phyloP scores from a whole-genome alignment of 1,140 invertebrate genomes.

The Papilio polytes region DNA sequence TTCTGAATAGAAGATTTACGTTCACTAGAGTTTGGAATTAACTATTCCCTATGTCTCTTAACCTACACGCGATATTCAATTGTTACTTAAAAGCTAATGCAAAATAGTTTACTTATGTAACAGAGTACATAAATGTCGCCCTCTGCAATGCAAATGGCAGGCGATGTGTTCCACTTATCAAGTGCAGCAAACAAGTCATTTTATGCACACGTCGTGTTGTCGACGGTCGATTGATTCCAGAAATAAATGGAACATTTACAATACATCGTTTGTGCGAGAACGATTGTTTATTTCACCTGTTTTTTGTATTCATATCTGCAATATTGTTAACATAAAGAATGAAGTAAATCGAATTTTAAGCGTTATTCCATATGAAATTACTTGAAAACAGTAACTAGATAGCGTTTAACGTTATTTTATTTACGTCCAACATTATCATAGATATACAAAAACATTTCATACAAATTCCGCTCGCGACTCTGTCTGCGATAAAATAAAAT shows the following conservation, averaged over 20 bases:
- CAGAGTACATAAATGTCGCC: background rate
- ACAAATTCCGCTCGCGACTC: too few species aligned
- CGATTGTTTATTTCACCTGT: background rate
- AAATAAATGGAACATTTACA: constrained; percentile 35
- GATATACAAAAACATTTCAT: too few species aligned
- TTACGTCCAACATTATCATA: too few species aligned
- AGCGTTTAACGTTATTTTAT: too few species aligned
- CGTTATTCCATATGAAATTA: background rate
- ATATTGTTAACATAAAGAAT: background rate
- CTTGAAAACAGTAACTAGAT: too few species aligned
- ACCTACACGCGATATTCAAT: background rate
- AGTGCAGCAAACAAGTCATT: constrained; percentile 34
- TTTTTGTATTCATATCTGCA: background rate
- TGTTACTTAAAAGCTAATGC: background rate
- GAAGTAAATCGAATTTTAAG: background rate
- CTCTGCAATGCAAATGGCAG: constrained; percentile 28
- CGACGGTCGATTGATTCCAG: constrained; percentile 29
- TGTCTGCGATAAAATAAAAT: too few species aligned
- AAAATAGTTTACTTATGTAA: background rate
- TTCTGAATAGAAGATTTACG: too few species aligned
- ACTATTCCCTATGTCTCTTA: too few species aligned
- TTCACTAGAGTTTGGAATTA: too few species aligned
- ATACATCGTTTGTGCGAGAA: background rate
- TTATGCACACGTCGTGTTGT: background rate
- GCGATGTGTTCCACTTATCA: background rate